Evolutionary conservation across 2,113 vertebrate species (phyloP), one percentile per base, ranked within the genome.

Genomic region (Rhinichthys klamathensis): DNA sequence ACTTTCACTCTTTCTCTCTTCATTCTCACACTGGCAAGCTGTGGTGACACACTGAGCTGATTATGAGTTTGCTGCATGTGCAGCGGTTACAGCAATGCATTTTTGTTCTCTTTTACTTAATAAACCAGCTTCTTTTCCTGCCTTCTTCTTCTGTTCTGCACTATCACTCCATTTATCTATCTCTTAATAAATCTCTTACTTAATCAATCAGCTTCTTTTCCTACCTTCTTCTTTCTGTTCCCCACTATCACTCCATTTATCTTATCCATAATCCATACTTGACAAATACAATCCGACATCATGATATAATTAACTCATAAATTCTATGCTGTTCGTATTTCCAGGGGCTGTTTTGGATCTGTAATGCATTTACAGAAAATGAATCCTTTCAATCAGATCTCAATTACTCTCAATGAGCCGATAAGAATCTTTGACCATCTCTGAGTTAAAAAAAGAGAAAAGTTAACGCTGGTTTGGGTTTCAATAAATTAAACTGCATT

Each of bases 41-140:
- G 81, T 58, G 81, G 23, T 83, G 32, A 32, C 81, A 83, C 80
- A 83, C 67, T 83, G 81, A 83, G 81, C 51, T 83, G 30, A 70
- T 83, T 82, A 41, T 83, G 81, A 41, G 32, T 83, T 67, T 73
- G 27, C 65, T 72, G 67, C 65, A 72, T 72, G 65, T 82, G 49
- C 80, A 72, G 49, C 51, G 12, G 46, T 82, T 72, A 25, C n/a
- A 30, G 80, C 63, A 69, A 82, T 8, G n/a, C 61, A 58, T 70
- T 58, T 70, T 58, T 70, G 63, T 56, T 72, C 25, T 41, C 27
- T 69, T 35, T 56, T 12, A 35, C 32, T 58, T 72, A 58, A 70
- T 35, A 54, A 49, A 79, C 25, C 12, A 61, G 54, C 54, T n/a
- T 41, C 32, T 79, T 23, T 79, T 60, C 54, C 73, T 30, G n/a